Percentiles rank a stretch among this genome's conserved stretches.
Evolutionary conservation across 2,888 invertebrate species (phyloP).

Genomic region (Stenodema calcarata): DNA sequence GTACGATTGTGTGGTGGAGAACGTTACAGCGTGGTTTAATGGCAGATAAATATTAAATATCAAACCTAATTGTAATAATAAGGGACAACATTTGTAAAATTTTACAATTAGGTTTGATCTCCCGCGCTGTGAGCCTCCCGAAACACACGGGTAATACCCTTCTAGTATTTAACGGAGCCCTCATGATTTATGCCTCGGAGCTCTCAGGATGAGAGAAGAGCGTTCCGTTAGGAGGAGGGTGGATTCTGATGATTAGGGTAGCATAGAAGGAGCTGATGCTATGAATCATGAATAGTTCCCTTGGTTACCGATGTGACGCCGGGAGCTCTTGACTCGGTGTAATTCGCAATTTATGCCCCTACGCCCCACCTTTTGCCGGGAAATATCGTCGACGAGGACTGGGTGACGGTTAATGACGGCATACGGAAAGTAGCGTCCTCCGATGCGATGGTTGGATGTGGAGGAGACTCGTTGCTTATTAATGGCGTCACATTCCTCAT

Average conservation of each 20-base stretch:
- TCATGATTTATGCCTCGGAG: neutral
- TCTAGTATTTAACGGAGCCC: neutral
- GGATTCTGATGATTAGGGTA: neutral
- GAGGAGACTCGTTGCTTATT: no score
- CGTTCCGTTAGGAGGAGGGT: neutral
- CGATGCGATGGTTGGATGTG: no score
- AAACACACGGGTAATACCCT: neutral
- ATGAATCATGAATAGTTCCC: neutral
- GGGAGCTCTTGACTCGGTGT: neutral
- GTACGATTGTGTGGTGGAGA: no score
- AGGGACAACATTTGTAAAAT: no score
- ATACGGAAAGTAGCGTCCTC: no score
- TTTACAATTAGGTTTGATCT: neutral
- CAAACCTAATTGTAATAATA: no score
- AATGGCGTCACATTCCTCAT: no score
- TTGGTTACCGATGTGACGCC: neutral
- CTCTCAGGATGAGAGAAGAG: neutral
- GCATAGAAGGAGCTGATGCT: neutral
- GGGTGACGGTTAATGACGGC: neutral
- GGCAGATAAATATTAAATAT: no score
- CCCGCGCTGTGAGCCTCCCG: neutral
- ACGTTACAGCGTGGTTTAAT: no score
- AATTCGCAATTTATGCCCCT: neutral
- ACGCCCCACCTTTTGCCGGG: neutral
- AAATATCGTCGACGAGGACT: neutral